Conservation (phyloP, 2,888 invertebrate species). For the Rhodophaea formosa region DNA sequence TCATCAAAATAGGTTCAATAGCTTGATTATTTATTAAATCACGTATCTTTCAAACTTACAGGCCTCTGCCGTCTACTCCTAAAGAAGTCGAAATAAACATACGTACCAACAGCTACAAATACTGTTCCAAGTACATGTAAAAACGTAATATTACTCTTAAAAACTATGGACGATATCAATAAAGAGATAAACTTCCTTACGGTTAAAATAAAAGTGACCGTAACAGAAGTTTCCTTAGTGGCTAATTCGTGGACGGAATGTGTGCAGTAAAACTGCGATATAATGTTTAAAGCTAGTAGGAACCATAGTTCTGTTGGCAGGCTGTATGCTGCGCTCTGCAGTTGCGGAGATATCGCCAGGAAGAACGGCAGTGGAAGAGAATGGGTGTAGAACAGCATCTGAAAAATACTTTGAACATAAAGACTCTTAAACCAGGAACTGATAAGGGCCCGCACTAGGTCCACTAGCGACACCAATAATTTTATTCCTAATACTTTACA, state of each 20-base stretch:
- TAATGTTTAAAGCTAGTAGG: conserved; percentile 51
- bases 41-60: conserved; percentile 49
- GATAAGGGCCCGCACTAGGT: no score
- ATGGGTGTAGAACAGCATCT: conserved; percentile 75
- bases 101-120: conserved; percentile 64
- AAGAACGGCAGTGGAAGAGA: conserved; percentile 65
- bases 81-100: conserved; percentile 69
- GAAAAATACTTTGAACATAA: no score
- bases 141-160: conserved; percentile 67
- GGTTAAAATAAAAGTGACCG: conserved; percentile 69
- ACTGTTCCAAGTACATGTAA: conserved; percentile 60
- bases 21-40: neutral
- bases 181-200: conserved; percentile 67
- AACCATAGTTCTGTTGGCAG: conserved; percentile 51
- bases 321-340: conserved; percentile 40
- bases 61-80: conserved; percentile 49
- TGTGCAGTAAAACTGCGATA: conserved; percentile 65
- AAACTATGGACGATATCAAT: conserved; percentile 62
- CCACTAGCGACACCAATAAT: no score
- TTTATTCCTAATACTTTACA: no score
- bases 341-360: conserved; percentile 52
- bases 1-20: neutral
- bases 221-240: conserved; percentile 64
- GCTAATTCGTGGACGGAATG: conserved; percentile 67
- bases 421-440: no score